Percentiles rank a stretch among this genome's conserved stretches.
These are phyloP conservation scores for Tympanuchus pallidicinctus DNA, from an alignment of 2,113 vertebrate genomes.

Conservation along the genomic window DNA sequence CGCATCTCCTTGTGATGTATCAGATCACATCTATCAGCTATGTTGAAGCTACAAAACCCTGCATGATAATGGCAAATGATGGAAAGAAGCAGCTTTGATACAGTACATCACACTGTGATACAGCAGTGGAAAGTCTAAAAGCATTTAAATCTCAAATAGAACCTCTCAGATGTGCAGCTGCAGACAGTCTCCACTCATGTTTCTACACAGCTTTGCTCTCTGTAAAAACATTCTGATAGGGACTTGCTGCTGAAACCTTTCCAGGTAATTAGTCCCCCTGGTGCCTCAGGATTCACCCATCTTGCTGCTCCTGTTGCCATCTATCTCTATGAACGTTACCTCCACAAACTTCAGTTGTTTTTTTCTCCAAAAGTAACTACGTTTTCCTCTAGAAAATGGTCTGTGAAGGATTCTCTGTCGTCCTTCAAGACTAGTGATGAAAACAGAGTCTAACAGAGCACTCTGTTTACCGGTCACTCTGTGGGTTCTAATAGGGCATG, in stretches of 20 bases:
- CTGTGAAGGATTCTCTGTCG: background rate
- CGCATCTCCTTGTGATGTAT: background rate
- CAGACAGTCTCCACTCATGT: background rate
- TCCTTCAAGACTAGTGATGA: background rate
- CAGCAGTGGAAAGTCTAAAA: background rate
- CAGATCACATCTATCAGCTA: background rate
- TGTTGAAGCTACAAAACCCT: background rate
- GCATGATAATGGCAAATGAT: background rate
- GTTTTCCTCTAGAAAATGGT: background rate
- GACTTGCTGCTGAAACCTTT: slow-evolving; percentile 41
- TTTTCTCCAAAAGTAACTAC: background rate
- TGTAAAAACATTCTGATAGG: background rate
- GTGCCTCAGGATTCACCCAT: background rate
- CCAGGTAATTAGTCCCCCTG: slow-evolving; percentile 54
- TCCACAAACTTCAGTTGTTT: too few relatives aligned
- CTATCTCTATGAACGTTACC: background rate
- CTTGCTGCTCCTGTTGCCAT: background rate
- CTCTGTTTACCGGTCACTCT: background rate
- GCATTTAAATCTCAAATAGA: slow-evolving; percentile 16
- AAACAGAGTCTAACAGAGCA: background rate
- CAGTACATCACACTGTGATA: background rate
- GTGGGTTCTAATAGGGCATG: accelerated
- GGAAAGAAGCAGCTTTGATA: background rate
- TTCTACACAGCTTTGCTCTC: slow-evolving; percentile 4
- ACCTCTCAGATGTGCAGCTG: background rate